Percentiles rank a stretch among this genome's conserved stretches.
These are phyloP conservation scores for Hydrolagus affinis DNA, from an alignment of 2,113 vertebrate species.

Conservation along the genomic window DNA sequence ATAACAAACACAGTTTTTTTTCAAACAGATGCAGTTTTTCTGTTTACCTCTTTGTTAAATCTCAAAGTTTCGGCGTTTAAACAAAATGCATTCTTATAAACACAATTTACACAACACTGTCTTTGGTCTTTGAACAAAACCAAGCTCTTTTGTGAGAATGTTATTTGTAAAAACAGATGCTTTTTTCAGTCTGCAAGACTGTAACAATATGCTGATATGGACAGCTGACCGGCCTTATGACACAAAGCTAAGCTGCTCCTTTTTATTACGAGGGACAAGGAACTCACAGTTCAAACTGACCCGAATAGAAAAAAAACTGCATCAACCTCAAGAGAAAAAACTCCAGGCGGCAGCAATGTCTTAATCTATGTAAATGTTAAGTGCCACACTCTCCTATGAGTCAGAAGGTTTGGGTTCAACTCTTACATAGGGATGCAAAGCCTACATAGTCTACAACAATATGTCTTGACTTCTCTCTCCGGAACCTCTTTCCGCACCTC, in stretches of 20 bases:
- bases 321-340: neutral
- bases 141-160: slow-evolving; percentile 7
- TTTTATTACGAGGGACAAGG: neutral
- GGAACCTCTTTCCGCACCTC: no score
- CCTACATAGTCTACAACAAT: no score
- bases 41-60: slow-evolving; percentile 27
- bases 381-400: no score
- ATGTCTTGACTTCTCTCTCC: no score
- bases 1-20: slow-evolving; percentile 24
- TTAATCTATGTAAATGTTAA: no score
- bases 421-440: no score
- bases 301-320: neutral
- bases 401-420: no score
- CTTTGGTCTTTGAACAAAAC: slow-evolving; percentile 24
- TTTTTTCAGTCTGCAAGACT: neutral
- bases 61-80: slow-evolving; percentile 26
- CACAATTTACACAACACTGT: slow-evolving; percentile 24
- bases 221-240: neutral
- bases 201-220: slow-evolving; percentile 11
- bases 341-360: neutral
- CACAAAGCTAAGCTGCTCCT: neutral
- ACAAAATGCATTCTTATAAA: slow-evolving; percentile 24
- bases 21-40: slow-evolving; percentile 25
- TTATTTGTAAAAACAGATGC: slow-evolving; percentile 24
- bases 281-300: neutral